Evolutionary conservation across 2,888 invertebrate species (phyloP), one percentile per base, ranked within the genome.

Genomic region (Agrochola lota): DNA sequence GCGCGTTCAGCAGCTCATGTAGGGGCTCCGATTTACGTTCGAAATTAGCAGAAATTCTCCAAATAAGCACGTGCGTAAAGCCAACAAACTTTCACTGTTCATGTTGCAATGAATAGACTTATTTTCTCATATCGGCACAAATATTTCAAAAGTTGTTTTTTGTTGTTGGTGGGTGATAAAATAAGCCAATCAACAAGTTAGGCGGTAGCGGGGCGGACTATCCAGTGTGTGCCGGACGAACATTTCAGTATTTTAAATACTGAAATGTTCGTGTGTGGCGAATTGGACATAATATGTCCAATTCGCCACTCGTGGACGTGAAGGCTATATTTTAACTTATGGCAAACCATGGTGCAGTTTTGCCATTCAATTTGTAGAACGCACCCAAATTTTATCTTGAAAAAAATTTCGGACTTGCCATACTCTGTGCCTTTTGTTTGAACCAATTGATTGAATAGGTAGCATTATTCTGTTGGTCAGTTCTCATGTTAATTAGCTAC

Each of bases 401-500:
- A 52, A 46, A 78, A 40, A 17, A 46, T 23, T 20, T 74, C 17
- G 17, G 12, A 15, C 35, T 40, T 71, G 20, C 35, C 26, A 49
- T 40, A 23, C 15, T 46, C 11, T 49, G 46, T 1, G 20, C 15
- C n/a, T 52, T 52, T 35, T 23, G 15, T n/a, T 70, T 69, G 30
- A 52, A 52, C 17, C 12, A 3, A 46, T 46, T 15, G 46, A 46
- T n/a, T n/a, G n/a, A n/a, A n/a, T n/a, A n/a, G n/a, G 15, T 46
- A 30, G 63, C 59, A 52, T 20, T 35, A 55, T 68, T 79, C 70
- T 23, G 43, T 55, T 78, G 79, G 67, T 62, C 74, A 75, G 63
- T 60, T 12, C n/a, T 12, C 52, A 64, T 75, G 55, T 66, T 76
- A 82, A 85, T 85, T 76, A 78, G 76, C 74, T 60, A 67, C n/a